phyloP scores from a whole-genome alignment of 1,140 invertebrate genomes.

The Paralvinella palmiformis region DNA sequence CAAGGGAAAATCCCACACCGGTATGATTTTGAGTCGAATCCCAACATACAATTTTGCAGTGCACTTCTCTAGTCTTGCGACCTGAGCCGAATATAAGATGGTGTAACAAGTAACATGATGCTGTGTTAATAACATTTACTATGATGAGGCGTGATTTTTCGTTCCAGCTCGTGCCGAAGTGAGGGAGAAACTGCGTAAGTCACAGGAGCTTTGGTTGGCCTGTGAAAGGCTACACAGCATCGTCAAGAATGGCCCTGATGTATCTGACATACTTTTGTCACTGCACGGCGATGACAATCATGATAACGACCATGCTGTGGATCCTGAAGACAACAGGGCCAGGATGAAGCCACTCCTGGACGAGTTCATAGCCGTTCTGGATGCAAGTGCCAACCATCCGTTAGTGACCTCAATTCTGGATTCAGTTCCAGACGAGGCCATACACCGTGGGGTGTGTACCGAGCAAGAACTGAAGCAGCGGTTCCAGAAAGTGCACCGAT shows the following conservation, averaged over 20 bases:
- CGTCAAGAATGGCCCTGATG: slow-evolving; percentile 56
- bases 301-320: no score
- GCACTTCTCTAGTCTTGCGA: no score
- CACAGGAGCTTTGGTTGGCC: slow-evolving; percentile 85
- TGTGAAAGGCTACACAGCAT: slow-evolving; percentile 76
- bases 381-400: slow-evolving; percentile 49
- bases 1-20: no score
- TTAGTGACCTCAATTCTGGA: slow-evolving; percentile 67
- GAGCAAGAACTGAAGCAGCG: slow-evolving; percentile 67
- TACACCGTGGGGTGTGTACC: slow-evolving; percentile 73
- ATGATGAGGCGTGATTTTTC: no score
- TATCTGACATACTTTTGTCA: no score
- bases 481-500: slow-evolving; percentile 30
- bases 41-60: no score
- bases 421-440: slow-evolving; percentile 69
- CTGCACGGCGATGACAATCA: no score
- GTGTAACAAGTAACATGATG: no score
- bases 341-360: slow-evolving; percentile 64
- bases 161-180: slow-evolving; percentile 65
- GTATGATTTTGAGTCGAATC: no score
- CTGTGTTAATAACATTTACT: no score
- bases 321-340: slow-evolving; percentile 31
- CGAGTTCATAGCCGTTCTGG: slow-evolving; percentile 63
- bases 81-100: no score
- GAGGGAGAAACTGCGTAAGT: slow-evolving; percentile 71